phyloP scores from a whole-genome alignment of 92 coral and sea anemone genomes.

The Plumapathes pennacea region DNA sequence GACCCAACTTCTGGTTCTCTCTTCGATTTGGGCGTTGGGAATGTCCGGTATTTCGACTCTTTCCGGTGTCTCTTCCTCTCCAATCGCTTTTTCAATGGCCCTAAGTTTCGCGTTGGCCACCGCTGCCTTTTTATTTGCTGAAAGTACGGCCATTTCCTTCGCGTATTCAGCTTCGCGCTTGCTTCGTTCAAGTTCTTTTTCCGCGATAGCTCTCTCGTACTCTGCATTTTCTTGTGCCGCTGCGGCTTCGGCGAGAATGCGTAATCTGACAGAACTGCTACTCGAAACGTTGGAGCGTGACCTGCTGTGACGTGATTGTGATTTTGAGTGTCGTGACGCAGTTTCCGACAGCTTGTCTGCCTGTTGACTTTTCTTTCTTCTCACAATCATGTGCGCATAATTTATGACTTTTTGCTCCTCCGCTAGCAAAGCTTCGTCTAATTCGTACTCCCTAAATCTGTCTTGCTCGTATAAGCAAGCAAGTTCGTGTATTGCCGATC shows the following conservation, averaged over 20 bases:
- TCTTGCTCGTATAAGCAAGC: constrained; percentile 7
- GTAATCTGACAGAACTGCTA: constrained; percentile 13
- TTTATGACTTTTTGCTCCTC: neutral
- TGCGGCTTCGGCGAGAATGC: constrained; percentile 34
- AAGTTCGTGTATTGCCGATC: constrained; percentile 6
- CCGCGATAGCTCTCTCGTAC: constrained; percentile 28
- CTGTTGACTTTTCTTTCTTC: constrained; percentile 11
- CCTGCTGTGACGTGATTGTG: too few species aligned
- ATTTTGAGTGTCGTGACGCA: neutral
- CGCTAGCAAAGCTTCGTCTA: constrained; percentile 2
- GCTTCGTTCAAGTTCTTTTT: constrained; percentile 35
- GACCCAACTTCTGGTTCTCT: constrained; percentile 1
- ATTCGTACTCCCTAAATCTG: neutral
- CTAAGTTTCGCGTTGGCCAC: constrained; percentile 54
- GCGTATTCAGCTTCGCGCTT: constrained; percentile 50
- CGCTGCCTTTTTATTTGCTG: constrained; percentile 40
- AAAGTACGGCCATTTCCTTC: constrained; percentile 41
- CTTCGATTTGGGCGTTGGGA: constrained; percentile 1
- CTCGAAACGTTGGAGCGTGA: constrained; percentile 7
- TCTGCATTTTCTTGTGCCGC: constrained; percentile 40
- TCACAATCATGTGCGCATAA: neutral
- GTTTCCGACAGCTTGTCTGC: constrained; percentile 32
- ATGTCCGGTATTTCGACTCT: too few species aligned
- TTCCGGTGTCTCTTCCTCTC: constrained; percentile 20
- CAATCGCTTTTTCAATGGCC: constrained; percentile 39